Base-by-base conservation (phyloP, 2,888 invertebrate species). In the Coleophora deauratella region DNA sequence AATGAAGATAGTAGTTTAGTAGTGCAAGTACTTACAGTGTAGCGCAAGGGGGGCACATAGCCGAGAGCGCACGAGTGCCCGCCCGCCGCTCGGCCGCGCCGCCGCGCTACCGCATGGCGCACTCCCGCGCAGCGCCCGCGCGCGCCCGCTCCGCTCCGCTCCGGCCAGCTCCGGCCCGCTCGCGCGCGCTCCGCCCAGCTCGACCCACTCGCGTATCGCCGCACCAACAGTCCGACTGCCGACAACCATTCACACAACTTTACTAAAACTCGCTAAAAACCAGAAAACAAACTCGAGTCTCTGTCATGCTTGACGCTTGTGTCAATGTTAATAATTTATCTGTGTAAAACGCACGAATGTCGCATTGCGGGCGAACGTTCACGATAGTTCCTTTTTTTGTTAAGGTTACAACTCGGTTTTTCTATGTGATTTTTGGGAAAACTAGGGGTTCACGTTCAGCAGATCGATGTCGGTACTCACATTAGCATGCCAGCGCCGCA, bases 11-110 rank as follows among this genome's bases (percentile, higher is more conserved):
- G n/a, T n/a, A n/a, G n/a, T n/a, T n/a, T n/a, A n/a, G n/a, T n/a
- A n/a, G 1, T 13, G 31, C 14, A 30, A 15, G 55, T 77, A 84
- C 84, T 85, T 59, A 84, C 86, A 79, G 72, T 78, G 80, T 75
- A 79, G 80, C 80, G 82, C 80, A 76, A 76, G 66, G 77, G 75
- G 78, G 86, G 85, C 85, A 80, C 86, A 86, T 85, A 77, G 84
- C 84, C 82, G 80, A 79, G 78, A 74, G 81, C 82, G 84, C 63
- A 72, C 74, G 75, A 72, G 71, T 61, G 63, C 51, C 61, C 69
- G 76, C 72, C 71, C 75, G 78, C 72, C 76, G 74, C 72, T 62
- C 76, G 80, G 80, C 79, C 71, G 73, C 77, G 71, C 72, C 75
- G 65, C 70, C 73, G 72, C 73, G 75, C 76, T 76, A 78, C 75